phyloP scores from a whole-genome alignment of 2,888 invertebrate genomes.

The Galerucella pusilla region DNA sequence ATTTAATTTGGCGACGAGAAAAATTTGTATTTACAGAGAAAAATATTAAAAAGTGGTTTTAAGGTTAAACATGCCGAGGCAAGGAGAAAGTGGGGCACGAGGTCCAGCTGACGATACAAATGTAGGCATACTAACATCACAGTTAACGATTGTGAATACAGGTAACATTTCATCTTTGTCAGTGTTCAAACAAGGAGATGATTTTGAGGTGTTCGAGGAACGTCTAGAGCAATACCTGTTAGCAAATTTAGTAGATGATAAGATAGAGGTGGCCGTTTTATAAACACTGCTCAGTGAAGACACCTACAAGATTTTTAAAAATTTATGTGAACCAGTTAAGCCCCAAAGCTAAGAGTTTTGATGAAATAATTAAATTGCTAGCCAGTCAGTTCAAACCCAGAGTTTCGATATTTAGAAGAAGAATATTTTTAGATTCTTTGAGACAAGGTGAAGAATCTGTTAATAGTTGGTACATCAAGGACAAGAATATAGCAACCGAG shows the following conservation, averaged over 20 bases:
- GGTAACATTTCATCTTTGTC: neutral
- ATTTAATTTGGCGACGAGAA: too few relatives aligned
- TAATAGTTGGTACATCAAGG: conserved; percentile 42
- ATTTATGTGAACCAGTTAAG: conserved; percentile 39
- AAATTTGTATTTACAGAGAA: too few relatives aligned
- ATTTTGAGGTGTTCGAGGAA: neutral
- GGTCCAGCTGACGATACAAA: too few relatives aligned
- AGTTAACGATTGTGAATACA: too few relatives aligned
- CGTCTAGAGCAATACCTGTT: conserved; percentile 28
- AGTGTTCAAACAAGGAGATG: neutral
- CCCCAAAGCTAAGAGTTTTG: conserved; percentile 23
- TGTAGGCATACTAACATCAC: too few relatives aligned
- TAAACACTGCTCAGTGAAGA: conserved; percentile 31
- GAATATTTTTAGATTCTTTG: conserved; percentile 41
- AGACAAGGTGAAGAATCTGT: conserved; percentile 38
- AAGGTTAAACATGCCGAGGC: too few relatives aligned
- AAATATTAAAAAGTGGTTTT: too few relatives aligned
- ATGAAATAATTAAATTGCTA: neutral
- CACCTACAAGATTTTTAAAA: conserved; percentile 37
- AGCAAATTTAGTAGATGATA: conserved; percentile 37
- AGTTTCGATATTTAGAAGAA: conserved; percentile 39
- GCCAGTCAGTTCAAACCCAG: conserved; percentile 32
- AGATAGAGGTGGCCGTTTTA: conserved; percentile 29
- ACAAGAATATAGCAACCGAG: conserved; percentile 32
- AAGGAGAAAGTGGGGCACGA: too few relatives aligned